A percentile compares a stretch with the other conserved stretches of the same genome.
phyloP scores from a whole-genome alignment of 1,140 invertebrate genomes.

The Cecropterus lyciades region DNA sequence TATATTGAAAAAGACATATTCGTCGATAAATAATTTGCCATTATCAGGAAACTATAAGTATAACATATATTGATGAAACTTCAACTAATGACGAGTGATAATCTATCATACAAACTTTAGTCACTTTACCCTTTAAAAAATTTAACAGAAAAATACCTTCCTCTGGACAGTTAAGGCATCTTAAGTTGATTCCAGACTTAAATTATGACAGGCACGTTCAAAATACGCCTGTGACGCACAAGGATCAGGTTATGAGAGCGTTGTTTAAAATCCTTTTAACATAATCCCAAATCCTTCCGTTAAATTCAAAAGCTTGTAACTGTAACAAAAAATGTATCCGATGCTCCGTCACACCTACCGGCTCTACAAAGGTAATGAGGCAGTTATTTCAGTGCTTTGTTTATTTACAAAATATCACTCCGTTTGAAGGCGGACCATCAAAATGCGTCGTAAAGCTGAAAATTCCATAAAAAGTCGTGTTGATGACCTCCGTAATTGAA shows the following conservation, averaged over 20 bases:
- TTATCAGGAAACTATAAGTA: too few species aligned
- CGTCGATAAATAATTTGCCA: too few species aligned
- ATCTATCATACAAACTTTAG: not conserved
- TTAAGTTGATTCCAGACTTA: not conserved
- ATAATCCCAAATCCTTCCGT: conserved; percentile 50
- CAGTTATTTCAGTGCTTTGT: conserved; percentile 81
- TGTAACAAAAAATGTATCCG: conserved; percentile 57
- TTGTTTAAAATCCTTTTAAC: conserved; percentile 50
- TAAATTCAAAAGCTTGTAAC: conserved; percentile 56
- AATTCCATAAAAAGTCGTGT: conserved; percentile 84
- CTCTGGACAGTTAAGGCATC: not conserved
- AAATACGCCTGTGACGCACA: conserved; percentile 8
- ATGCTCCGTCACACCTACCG: conserved; percentile 70
- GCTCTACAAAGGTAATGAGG: conserved; percentile 80
- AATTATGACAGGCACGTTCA: not conserved
- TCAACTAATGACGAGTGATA: conserved; percentile 2
- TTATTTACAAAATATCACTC: conserved; percentile 84
- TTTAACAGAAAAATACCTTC: too few species aligned
- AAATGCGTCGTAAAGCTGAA: conserved; percentile 81
- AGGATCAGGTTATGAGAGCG: conserved; percentile 29
- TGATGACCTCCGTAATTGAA: conserved; percentile 82
- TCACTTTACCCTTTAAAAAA: too few species aligned
- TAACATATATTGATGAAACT: too few species aligned
- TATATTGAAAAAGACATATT: too few species aligned
- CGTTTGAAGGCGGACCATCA: conserved; percentile 84